Evolutionary conservation across 1,140 invertebrate genomes (phyloP), one percentile per base, ranked within the genome.

Genomic region (Tribolium castaneum): DNA sequence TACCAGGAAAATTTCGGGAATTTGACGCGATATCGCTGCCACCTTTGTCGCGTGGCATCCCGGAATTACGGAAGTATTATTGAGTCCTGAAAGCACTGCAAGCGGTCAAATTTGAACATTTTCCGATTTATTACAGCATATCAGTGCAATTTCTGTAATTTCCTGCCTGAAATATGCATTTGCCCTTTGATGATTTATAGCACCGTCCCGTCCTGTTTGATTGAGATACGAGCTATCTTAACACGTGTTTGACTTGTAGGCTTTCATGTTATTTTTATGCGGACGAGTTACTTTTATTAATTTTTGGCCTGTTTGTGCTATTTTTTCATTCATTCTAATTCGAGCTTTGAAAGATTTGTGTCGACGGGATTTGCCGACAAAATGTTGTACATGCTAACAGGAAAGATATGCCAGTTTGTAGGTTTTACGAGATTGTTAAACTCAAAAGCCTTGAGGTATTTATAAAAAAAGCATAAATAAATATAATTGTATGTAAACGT

Each of bases 201-300:
- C 39, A 9, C 7, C 39, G 7, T 22, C 54, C 22, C 9, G 19
- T n/a, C n/a, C 3, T 25, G 6, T 52, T 52, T 66, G 59, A 66
- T 66, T 66, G 59, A 66, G 25, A 66, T 66, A 35, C 30, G 39
- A 66, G 10, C 59, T 30, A 66, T 66, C 30, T 13, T 39, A 39
- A 66, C 59, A 66, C 30, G 12, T 66, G 59, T 66, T 66, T 66
- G 9, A 14, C 25, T 12, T 66, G 59, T 66, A 45, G 25, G 59
- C 59, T 66, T 66, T 66, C 59, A 66, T 66, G 59, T 66, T 66
- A 66, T 66, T 66, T 66, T 66, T 66, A 66, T 30, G 30, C 59
- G 25, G 59, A 35, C 59, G 59, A 35, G n/a, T 39, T 35, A 14
- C 9, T n/a, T 66, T 66, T 66, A 66, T 66, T 66, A 66, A 66